These are phyloP conservation scores for Toxotes jaculatrix DNA, from an alignment of 2,113 vertebrate species.

Conservation along the genomic window DNA sequence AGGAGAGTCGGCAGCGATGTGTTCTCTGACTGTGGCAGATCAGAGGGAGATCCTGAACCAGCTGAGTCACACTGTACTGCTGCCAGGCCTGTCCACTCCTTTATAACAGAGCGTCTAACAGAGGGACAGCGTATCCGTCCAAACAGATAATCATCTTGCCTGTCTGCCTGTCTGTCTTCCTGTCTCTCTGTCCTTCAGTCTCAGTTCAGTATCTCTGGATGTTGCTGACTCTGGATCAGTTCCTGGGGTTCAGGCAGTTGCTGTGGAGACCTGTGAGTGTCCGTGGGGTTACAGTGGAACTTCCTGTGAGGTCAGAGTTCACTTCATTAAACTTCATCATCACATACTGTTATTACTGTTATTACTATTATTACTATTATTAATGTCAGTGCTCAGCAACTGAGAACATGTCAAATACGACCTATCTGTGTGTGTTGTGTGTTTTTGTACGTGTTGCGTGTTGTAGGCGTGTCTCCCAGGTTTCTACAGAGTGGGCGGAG, in stretches of 20 bases:
- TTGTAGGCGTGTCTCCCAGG: constrained; percentile 60
- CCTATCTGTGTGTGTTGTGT: neutral
- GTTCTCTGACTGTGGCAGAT: no score
- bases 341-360: neutral
- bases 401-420: neutral
- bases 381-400: no score
- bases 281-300: constrained; percentile 92
- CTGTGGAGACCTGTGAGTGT: constrained; percentile 93
- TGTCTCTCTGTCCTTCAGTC: constrained; percentile 73
- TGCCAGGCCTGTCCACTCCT: no score
- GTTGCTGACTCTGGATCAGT: constrained; percentile 81
- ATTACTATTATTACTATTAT: neutral
- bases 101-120: no score
- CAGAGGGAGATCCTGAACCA: no score
- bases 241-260: constrained; percentile 78
- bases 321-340: neutral
- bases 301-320: constrained; percentile 91
- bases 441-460: constrained; percentile 9
- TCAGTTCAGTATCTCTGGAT: constrained; percentile 88
- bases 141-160: no score
- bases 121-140: no score
- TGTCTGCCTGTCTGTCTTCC: neutral
- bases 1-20: no score
- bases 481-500: constrained; percentile 90
- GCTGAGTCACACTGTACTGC: no score